Conservation (phyloP, 2,113 vertebrate species). For the Hiodon alosoides region DNA sequence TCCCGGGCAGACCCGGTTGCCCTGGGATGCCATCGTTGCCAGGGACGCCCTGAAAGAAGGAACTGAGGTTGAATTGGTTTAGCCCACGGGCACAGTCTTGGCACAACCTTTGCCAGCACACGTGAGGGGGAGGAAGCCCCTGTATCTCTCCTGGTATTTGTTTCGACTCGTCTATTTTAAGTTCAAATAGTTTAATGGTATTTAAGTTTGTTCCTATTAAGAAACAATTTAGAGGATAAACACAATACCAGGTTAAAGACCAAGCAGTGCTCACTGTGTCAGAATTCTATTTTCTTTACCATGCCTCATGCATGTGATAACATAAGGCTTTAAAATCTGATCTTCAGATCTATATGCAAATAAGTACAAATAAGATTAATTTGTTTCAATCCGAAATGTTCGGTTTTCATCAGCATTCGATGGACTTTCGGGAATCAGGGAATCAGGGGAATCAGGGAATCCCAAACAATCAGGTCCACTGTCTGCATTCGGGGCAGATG, state of each 20-base stretch:
- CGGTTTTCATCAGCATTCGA: no score
- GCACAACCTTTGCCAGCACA: constrained; percentile 55
- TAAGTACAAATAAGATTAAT: neutral
- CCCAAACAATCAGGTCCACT: no score
- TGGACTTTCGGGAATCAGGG: no score
- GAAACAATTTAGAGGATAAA: constrained; percentile 23
- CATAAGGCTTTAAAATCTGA: neutral
- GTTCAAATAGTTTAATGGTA: constrained; percentile 16
- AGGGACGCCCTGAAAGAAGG: constrained; percentile 82
- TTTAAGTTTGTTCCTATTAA: constrained; percentile 27
- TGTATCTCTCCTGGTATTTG: constrained; percentile 37
- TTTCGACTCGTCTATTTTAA: constrained; percentile 9
- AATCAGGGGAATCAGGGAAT: no score
- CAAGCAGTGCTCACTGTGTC: constrained; percentile 40
- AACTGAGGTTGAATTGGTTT: constrained; percentile 63
- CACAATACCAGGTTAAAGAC: constrained; percentile 50
- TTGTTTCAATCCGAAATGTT: neutral
- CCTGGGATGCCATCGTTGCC: constrained; percentile 87
- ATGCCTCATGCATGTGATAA: neutral
- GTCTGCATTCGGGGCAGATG: no score
- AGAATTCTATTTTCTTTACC: neutral
- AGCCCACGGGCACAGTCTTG: constrained; percentile 47
- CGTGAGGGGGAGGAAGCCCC: constrained; percentile 31
- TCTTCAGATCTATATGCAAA: neutral
- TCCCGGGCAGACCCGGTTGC: constrained; percentile 73